Evolutionary conservation across 2,888 invertebrate genomes (phyloP).

Genomic region (Cylindroiulus punctatus): DNA sequence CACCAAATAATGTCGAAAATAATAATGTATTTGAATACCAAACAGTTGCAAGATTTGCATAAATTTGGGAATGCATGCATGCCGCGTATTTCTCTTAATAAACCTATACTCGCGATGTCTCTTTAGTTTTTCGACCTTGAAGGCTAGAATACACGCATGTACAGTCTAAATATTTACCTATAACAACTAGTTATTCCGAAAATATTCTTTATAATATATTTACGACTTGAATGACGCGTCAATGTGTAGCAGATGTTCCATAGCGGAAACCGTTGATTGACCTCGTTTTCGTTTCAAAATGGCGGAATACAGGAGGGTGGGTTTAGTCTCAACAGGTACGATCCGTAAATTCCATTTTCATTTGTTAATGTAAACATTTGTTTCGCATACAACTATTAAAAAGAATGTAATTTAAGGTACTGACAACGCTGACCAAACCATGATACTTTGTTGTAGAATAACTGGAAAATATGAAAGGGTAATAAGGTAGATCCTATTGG

Average conservation of each 20-base stretch:
- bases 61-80: no score
- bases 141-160: not conserved
- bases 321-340: constrained; percentile 53
- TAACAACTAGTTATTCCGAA: not conserved
- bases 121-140: no score
- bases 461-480: not conserved
- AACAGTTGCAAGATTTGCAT: no score
- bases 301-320: constrained; percentile 54
- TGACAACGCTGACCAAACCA: not conserved
- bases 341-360: not conserved
- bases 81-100: no score
- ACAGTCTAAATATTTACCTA: not conserved
- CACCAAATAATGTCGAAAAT: no score
- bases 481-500: constrained; percentile 10
- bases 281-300: constrained; percentile 52
- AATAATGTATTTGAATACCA: no score
- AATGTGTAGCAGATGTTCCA: not conserved
- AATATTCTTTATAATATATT: not conserved
- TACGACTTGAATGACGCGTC: no score
- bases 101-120: no score
- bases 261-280: not conserved
- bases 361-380: not conserved
- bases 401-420: not conserved
- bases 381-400: not conserved
- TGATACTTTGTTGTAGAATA: not conserved